phyloP scores from a whole-genome alignment of 1,140 invertebrate genomes.

The Magallana gigas region DNA sequence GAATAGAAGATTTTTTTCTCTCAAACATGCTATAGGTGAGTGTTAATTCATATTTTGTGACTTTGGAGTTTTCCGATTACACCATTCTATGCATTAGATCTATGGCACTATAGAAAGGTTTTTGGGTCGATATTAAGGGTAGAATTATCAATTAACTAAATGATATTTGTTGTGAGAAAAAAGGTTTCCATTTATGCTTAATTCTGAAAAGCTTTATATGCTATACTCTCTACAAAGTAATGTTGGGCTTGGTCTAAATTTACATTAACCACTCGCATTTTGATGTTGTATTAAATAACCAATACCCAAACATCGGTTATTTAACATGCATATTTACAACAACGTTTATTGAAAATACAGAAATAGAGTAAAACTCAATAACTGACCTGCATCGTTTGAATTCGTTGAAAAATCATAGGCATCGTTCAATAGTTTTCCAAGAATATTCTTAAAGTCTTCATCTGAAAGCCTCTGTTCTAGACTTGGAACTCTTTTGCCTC shows the following conservation, averaged over 20 bases:
- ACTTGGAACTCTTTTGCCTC: conserved; percentile 30
- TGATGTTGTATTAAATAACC: conserved; percentile 10
- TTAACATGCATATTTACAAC: conserved; percentile 18
- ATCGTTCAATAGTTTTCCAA: conserved; percentile 31
- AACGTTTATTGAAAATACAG: conserved; percentile 19
- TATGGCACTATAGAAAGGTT: background rate
- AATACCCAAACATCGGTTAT: background rate
- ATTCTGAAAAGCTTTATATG: background rate
- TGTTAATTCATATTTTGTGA: background rate
- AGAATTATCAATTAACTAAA: conserved; percentile 34
- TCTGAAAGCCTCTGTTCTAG: conserved; percentile 16
- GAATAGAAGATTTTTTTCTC: background rate
- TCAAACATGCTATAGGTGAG: conserved; percentile 19
- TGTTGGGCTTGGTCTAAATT: background rate
- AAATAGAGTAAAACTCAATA: conserved; percentile 21
- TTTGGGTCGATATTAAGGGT: background rate
- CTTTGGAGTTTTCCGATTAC: background rate
- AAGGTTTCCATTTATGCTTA: conserved; percentile 3
- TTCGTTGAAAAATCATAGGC: conserved; percentile 32
- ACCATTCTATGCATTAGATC: background rate
- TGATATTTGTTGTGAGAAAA: background rate
- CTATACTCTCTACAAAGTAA: background rate
- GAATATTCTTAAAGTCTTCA: conserved; percentile 25
- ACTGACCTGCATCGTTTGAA: conserved; percentile 19
- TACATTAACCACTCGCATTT: background rate